Percentiles rank a stretch among this genome's conserved stretches.
Conservation (phyloP, 2,888 invertebrate genomes). For the Laothoe populi region DNA sequence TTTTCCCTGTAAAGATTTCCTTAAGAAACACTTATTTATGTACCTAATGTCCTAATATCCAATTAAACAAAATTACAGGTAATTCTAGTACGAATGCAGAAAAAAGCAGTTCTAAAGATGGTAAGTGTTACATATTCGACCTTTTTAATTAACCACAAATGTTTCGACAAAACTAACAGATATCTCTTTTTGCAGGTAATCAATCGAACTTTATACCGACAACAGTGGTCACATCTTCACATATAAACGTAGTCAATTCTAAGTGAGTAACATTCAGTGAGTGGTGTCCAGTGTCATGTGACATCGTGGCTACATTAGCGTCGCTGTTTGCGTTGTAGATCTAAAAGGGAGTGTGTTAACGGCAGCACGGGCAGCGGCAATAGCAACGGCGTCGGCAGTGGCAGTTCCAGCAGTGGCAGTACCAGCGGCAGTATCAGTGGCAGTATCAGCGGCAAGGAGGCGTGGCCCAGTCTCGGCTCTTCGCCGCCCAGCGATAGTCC, state of each 20-base stretch:
- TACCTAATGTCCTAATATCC: slow-evolving; percentile 6
- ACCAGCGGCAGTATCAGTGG: slow-evolving; percentile 44
- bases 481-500: slow-evolving; percentile 81
- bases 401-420: slow-evolving; percentile 46
- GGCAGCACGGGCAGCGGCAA: slow-evolving; percentile 51
- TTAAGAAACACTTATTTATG: background rate
- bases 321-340: slow-evolving; percentile 55
- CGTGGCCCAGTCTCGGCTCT: slow-evolving; percentile 89
- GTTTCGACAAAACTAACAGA: slow-evolving; percentile 13
- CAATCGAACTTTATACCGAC: slow-evolving; percentile 82
- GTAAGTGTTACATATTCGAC: slow-evolving; percentile 47
- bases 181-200: slow-evolving; percentile 65
- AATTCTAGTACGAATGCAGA: slow-evolving; percentile 81
- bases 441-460: slow-evolving; percentile 86
- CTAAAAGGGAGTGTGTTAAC: slow-evolving; percentile 69
- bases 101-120: slow-evolving; percentile 81
- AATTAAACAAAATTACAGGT: slow-evolving; percentile 54
- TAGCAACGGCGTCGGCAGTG: slow-evolving; percentile 43
- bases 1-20: background rate
- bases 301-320: slow-evolving; percentile 23
- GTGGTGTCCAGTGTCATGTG: slow-evolving; percentile 16
- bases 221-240: slow-evolving; percentile 81
- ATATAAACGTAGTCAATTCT: slow-evolving; percentile 83
- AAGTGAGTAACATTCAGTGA: slow-evolving; percentile 64
- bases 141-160: background rate